These are phyloP conservation scores for Drosophila putrida DNA, from an alignment of 2,888 invertebrate species.

Conservation along the genomic window DNA sequence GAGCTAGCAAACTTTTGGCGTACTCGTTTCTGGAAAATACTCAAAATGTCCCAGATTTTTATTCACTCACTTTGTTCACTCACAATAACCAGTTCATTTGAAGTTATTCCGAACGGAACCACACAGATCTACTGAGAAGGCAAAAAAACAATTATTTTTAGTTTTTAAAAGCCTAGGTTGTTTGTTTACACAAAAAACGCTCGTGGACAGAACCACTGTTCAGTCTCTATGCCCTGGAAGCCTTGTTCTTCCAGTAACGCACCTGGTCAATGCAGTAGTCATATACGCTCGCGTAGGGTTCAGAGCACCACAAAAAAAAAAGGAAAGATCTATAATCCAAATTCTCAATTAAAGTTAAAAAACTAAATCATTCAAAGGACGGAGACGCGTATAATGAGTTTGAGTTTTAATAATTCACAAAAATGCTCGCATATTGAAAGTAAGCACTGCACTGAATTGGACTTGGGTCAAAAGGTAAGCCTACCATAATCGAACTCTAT, in stretches of 20 bases:
- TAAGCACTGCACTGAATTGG: constrained; percentile 62
- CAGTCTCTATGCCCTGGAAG: constrained; percentile 39
- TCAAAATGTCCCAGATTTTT: no score
- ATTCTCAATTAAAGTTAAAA: constrained; percentile 66
- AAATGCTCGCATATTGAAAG: constrained; percentile 67
- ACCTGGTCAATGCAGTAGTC: constrained; percentile 37
- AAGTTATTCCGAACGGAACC: background rate
- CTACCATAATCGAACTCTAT: constrained; percentile 36
- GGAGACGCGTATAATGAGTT: constrained; percentile 60
- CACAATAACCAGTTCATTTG: no score
- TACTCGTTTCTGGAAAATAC: no score
- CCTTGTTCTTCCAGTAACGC: constrained; percentile 42
- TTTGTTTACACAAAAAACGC: constrained; percentile 29
- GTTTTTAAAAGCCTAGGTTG: constrained; percentile 33
- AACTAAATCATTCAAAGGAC: constrained; percentile 18
- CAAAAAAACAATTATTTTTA: constrained; percentile 46
- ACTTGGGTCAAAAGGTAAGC: constrained; percentile 77
- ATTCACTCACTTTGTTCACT: no score
- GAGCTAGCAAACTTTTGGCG: no score
- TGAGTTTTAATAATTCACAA: constrained; percentile 55
- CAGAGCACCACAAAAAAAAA: constrained; percentile 27
- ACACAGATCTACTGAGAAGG: constrained; percentile 52
- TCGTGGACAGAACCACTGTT: constrained; percentile 19
- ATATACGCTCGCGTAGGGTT: constrained; percentile 28
- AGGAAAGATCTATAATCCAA: constrained; percentile 48